Conservation (phyloP, 2,797 vertebrate species). For the Argyrosomus regius region DNA sequence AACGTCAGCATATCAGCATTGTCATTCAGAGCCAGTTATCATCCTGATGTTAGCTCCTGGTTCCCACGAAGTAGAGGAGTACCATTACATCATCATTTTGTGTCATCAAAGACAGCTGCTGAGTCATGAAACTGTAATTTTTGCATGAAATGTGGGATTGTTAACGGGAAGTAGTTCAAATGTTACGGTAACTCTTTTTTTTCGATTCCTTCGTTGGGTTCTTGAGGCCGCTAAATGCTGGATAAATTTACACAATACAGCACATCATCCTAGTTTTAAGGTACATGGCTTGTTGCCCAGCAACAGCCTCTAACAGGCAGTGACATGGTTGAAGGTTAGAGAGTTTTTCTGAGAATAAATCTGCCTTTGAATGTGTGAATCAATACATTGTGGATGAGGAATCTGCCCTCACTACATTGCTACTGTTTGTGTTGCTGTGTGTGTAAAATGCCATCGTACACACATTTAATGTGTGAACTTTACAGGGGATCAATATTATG, state of each 20-base stretch:
- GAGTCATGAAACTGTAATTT: background rate
- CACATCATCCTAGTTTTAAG: background rate
- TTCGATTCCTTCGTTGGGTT: background rate
- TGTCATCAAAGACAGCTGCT: background rate
- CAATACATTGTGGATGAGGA: background rate
- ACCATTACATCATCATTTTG: background rate
- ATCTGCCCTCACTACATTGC: background rate
- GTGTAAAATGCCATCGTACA: constrained; percentile 7
- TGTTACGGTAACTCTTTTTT: background rate
- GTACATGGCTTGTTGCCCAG: constrained; percentile 42
- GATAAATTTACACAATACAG: background rate
- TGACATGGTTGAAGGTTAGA: constrained; percentile 15
- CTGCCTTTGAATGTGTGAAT: constrained; percentile 29
- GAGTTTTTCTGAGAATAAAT: constrained; percentile 32
- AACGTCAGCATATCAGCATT: background rate
- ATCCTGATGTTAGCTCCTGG: background rate
- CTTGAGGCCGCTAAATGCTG: background rate
- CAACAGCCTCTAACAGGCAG: constrained; percentile 43
- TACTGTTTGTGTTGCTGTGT: background rate
- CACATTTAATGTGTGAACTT: constrained; percentile 25
- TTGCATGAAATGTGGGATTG: background rate
- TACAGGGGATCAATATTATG: constrained; percentile 29
- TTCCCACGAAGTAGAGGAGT: no score
- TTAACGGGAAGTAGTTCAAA: background rate
- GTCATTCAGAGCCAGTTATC: background rate